Percentiles rank a stretch among this genome's conserved stretches.
phyloP scores from a whole-genome alignment of 2,888 invertebrate genomes.

The Polylopha cassiicola region DNA sequence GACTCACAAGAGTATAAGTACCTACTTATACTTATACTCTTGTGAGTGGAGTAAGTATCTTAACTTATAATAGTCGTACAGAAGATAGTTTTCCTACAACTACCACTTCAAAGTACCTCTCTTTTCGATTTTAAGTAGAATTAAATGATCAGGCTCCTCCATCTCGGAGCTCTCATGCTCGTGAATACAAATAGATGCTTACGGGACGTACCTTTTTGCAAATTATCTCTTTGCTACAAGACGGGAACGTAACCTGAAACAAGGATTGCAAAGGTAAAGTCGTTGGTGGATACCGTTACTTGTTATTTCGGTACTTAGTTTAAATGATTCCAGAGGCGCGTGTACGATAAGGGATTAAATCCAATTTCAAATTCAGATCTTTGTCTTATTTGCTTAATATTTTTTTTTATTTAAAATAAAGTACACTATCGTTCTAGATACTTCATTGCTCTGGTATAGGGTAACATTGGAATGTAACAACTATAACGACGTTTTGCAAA shows the following conservation, averaged over 20 bases:
- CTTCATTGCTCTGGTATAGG: too few relatives aligned
- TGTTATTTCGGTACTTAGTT: slow-evolving; percentile 4
- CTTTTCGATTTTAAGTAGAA: slow-evolving; percentile 20
- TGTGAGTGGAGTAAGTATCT: too few relatives aligned
- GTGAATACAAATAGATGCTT: slow-evolving; percentile 63
- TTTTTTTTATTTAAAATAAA: too few relatives aligned
- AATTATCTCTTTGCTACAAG: slow-evolving; percentile 60
- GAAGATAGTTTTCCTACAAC: slow-evolving; percentile 15
- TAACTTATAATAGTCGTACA: too few relatives aligned
- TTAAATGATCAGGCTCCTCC: slow-evolving; percentile 27
- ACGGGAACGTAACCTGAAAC: slow-evolving; percentile 64
- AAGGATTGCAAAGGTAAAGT: slow-evolving; percentile 45
- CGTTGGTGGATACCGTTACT: slow-evolving; percentile 8
- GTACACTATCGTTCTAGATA: too few relatives aligned
- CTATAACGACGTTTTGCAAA: too few relatives aligned
- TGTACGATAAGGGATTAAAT: too few relatives aligned
- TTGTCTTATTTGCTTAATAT: too few relatives aligned
- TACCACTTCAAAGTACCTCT: slow-evolving; percentile 7
- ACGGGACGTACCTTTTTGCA: slow-evolving; percentile 64
- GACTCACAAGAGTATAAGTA: too few relatives aligned
- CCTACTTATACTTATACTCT: too few relatives aligned
- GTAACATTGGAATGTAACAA: too few relatives aligned
- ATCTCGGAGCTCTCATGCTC: slow-evolving; percentile 33
- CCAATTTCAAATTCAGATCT: too few relatives aligned
- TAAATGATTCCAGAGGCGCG: background rate